Evolutionary conservation across 2,797 vertebrate species (phyloP), one percentile per base, ranked within the genome.

Genomic region (Australoheros facetus): DNA sequence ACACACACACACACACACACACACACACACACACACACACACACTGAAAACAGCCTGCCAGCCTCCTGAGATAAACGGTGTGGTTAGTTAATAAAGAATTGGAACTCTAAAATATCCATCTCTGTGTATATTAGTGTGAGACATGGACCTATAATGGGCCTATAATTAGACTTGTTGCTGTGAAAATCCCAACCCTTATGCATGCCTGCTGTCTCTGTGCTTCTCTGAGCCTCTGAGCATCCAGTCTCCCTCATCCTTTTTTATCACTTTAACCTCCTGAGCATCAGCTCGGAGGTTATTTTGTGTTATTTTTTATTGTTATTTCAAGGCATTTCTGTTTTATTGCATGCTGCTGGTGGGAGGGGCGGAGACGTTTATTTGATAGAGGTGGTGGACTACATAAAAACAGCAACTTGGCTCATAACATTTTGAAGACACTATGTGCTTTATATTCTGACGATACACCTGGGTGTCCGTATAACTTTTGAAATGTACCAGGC

Each of bases 161-260:
- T 87, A 82, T 92, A 88, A 92, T 91, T 90, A 91, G 83, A 86
- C 66, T 19, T 71, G 75, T 73, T 80, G 81, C 76, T 81, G 85
- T 84, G 75, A 87, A 83, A 89, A 77, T 80, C 79, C 42, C 39
- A 73, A 85, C 48, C 73, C 71, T 45, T 37, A 19, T 58, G 42
- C 78, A 82, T 17, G 60, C 56, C 64, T 79, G 73, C 62, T 51
- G 72, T 56, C 76, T 77, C 78, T 71, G 60, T 81, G 56, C 76
- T 69, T 77, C 77, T 39, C 2, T 73, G 73, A 81, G 53, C 71
- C 57, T 76, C 56, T 30, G 1, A 19, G 5, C 39, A 72, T 37
- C 39, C 56, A 26, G 26, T 39, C 72, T 77, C 39, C 39, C 19
- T 74, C 34, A 0, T 19, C 21, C 55, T 48, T 81, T 78, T 88